Evolutionary conservation across 2,113 vertebrate species (phyloP), one percentile per base, ranked within the genome.

Genomic region (Bambusicola thoracicus): DNA sequence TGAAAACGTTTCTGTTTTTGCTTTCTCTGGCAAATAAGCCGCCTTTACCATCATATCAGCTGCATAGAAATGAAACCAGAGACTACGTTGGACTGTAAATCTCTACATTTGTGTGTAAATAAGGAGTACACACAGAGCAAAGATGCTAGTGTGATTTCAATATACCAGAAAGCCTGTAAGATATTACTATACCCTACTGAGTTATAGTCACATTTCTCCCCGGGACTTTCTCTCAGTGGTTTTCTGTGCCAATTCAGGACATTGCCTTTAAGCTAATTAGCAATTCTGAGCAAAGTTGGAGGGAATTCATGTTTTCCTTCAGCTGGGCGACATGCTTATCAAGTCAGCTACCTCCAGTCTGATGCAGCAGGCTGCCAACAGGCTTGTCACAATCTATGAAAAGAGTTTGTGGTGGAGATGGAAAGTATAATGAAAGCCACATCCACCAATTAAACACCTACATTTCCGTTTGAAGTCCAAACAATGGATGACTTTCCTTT

Each of bases 371-470:
- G 24, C 81, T 93, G 94, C 95, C 81, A 93, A 81, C 79, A 93
- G 81, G 40, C 78, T 92, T 83, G 72, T 94, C 89, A 94, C n/a
- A 79, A 63, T 87, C 92, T 88, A 84, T 91, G 93, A 87, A 90
- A 65, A 85, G 34, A 27, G 56, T 92, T 95, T 96, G 81, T 76
- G 81, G 86, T 90, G 48, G 40, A 80, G 76, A 85, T 49, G 58
- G 24, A 72, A 88, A 83, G 24, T 58, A 55, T 80, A 92, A 89
- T 92, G 69, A 86, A 90, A 96, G 90, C 89, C 90, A 92, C 90
- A 87, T 96, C 67, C 92, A 74, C 75, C 89, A 68, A 95, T 93
- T 92, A 94, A 92, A 94, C 59, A 92, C 89, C 92, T 95, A 92
- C 87, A 92, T 92, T 92, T 93, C 91, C 77, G 84, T 87, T 88